phyloP scores from a whole-genome alignment of 1,140 invertebrate species.

The Papilio machaon region DNA sequence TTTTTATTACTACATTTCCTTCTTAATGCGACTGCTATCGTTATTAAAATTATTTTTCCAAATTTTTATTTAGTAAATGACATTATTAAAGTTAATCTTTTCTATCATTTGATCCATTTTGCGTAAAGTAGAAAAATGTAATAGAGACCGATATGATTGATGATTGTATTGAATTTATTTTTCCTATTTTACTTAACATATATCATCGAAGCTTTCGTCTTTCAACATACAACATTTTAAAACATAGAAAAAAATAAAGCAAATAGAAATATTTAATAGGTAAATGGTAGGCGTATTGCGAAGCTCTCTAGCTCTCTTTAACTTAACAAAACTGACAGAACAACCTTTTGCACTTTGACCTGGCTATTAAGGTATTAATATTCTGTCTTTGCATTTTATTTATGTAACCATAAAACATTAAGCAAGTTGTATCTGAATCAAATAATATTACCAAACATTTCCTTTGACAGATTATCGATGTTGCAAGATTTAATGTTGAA shows the following conservation, averaged over 20 bases:
- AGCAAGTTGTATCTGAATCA: neutral
- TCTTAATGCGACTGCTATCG: too few relatives aligned
- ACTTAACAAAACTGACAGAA: neutral
- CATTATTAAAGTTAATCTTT: too few relatives aligned
- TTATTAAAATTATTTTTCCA: too few relatives aligned
- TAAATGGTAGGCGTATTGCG: neutral
- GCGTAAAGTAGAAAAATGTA: too few relatives aligned
- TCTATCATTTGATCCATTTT: too few relatives aligned
- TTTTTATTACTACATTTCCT: too few relatives aligned
- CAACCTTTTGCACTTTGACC: slow-evolving; percentile 7
- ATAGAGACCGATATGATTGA: too few relatives aligned
- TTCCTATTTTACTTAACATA: too few relatives aligned
- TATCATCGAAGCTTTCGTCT: neutral
- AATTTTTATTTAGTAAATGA: too few relatives aligned
- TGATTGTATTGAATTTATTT: too few relatives aligned
- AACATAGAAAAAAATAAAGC: neutral
- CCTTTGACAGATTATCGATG: neutral
- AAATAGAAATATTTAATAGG: neutral
- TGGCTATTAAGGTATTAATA: neutral
- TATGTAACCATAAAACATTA: neutral
- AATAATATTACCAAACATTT: neutral
- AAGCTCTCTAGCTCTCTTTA: neutral
- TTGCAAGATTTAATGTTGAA: slow-evolving; percentile 16
- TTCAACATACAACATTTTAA: neutral
- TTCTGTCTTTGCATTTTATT: neutral